A percentile compares a stretch with the other conserved stretches of the same genome.
These are phyloP conservation scores for Kryphioiulus occultus DNA, from an alignment of 2,888 invertebrate species.

Conservation along the genomic window DNA sequence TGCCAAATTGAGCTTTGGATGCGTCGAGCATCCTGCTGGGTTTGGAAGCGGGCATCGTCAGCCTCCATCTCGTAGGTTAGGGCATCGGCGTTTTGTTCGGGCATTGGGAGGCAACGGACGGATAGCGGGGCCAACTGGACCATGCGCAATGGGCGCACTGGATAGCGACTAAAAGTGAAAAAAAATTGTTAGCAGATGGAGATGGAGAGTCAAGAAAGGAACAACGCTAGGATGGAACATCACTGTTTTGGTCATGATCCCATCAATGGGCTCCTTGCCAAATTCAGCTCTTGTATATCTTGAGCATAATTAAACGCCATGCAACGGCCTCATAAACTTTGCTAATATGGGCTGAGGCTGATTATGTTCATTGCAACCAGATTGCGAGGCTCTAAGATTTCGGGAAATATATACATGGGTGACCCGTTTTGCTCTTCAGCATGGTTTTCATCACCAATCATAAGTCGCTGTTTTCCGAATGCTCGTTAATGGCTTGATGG, in stretches of 20 bases:
- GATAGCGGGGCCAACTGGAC: constrained; percentile 44
- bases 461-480: not conserved
- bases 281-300: not conserved
- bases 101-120: constrained; percentile 42
- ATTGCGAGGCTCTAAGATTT: not conserved
- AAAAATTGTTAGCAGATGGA: not conserved
- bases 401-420: not conserved
- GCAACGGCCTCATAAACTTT: not conserved
- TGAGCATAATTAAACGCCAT: not conserved
- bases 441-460: not conserved
- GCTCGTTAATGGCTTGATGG: not conserved
- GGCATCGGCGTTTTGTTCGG: constrained; percentile 35
- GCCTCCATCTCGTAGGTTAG: constrained; percentile 46
- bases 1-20: constrained; percentile 45
- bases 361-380: not conserved
- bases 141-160: constrained; percentile 24
- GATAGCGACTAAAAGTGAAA: constrained; percentile 44
- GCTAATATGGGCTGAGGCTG: not conserved
- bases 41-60: constrained; percentile 35
- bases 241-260: not conserved
- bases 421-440: not conserved
- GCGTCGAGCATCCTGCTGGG: constrained; percentile 37
- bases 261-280: not conserved
- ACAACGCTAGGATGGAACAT: too few relatives aligned
- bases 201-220: too few relatives aligned